Conservation (phyloP, 2,113 vertebrate genomes). For the Salvelinus fontinalis region DNA sequence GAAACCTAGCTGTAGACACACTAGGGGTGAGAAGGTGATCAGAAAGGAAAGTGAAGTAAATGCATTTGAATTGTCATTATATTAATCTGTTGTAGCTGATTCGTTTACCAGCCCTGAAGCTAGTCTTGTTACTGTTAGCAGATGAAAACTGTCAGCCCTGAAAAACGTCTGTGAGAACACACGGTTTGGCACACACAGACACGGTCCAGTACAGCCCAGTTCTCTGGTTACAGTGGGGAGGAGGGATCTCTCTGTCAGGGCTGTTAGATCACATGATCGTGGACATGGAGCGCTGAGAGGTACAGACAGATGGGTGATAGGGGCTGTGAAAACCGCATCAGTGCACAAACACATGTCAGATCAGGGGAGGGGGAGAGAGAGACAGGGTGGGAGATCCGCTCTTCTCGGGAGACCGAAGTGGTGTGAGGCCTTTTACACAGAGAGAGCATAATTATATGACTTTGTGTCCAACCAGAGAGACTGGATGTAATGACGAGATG, state of each 20-base stretch:
- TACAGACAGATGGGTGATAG: not conserved
- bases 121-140: too few relatives aligned
- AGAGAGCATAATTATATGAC: slow-evolving; percentile 25
- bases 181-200: not conserved
- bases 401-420: not conserved
- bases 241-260: not conserved
- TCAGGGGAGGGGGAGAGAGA: not conserved
- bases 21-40: too few relatives aligned
- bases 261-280: not conserved
- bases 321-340: not conserved
- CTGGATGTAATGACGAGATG: too few relatives aligned
- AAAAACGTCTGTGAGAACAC: too few relatives aligned
- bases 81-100: too few relatives aligned
- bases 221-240: not conserved
- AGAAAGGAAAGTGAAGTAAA: too few relatives aligned
- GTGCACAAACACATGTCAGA: not conserved
- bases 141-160: too few relatives aligned
- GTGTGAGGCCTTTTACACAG: too few relatives aligned
- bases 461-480: slow-evolving; percentile 6
- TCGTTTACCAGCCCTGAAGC: too few relatives aligned
- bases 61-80: too few relatives aligned
- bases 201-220: not conserved
- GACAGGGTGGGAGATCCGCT: not conserved
- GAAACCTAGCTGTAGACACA: too few relatives aligned
- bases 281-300: not conserved